Evolutionary conservation across 2,888 invertebrate genomes (phyloP).

Genomic region (Adelognathus sp.): DNA sequence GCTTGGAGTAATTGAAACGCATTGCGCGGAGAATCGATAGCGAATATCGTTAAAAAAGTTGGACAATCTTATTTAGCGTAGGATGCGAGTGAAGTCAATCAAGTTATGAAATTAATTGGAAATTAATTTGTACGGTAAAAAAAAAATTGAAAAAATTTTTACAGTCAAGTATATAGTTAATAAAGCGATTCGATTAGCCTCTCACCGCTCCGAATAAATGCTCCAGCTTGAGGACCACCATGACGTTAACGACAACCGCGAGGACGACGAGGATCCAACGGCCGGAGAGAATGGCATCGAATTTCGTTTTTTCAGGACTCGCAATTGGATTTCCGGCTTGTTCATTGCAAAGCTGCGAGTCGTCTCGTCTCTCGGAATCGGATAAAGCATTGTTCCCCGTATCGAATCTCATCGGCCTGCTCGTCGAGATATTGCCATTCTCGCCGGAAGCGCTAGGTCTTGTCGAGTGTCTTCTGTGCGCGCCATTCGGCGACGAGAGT

Average conservation of each 20-base stretch:
- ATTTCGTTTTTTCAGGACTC: slow-evolving; percentile 26
- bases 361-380: slow-evolving; percentile 12
- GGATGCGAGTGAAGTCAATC: too few species aligned
- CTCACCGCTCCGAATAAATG: slow-evolving; percentile 72
- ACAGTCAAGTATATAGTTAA: not conserved
- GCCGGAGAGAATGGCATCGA: slow-evolving; percentile 55
- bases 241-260: slow-evolving; percentile 71
- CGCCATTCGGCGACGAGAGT: slow-evolving; percentile 8
- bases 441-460: not conserved
- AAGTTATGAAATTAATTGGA: too few species aligned
- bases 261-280: slow-evolving; percentile 67
- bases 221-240: slow-evolving; percentile 67
- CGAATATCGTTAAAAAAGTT: too few species aligned
- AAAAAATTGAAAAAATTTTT: not conserved
- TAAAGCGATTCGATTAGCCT: not conserved
- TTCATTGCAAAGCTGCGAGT: not conserved
- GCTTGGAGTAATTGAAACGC: too few species aligned
- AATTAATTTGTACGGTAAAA: not conserved
- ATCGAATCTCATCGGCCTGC: not conserved
- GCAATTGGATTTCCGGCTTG: slow-evolving; percentile 20
- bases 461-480: not conserved
- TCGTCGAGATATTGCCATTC: slow-evolving; percentile 24
- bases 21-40: too few species aligned
- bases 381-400: slow-evolving; percentile 16
- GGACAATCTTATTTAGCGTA: too few species aligned